Base-by-base conservation (phyloP, 37 sponge, comb jelly and placozoan species). In the Hexactinellida sp. region DNA sequence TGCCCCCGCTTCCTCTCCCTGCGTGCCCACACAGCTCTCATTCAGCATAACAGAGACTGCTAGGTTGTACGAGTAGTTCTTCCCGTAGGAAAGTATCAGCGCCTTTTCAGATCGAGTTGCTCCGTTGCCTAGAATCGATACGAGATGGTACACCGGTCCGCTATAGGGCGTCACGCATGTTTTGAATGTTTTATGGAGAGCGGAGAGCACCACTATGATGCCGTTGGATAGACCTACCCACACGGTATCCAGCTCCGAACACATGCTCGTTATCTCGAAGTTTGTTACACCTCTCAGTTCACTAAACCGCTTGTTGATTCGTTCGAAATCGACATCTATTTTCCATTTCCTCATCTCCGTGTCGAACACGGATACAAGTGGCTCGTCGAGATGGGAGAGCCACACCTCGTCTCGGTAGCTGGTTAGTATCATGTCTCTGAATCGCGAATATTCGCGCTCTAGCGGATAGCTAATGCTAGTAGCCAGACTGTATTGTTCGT, bases 211-310 rank as follows among this genome's bases (percentile, higher is more conserved):
- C 38, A 93, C n/a, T 54, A 95, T 91, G 91, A 90, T 92, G 1
- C 96, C 96, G 63, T 88, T 89, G 37, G 91, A 89, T 89, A 90
- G 89, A 0, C 93, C 96, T 37, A 93, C 86, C 93, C 93, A 95
- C 30, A 95, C 86, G 0, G 89, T 90, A 82, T 95, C 93, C 39
- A 93, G 76, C 36, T 89, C 92, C 1, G 89, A 71, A 21, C 88
- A 82, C 88, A 93, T 87, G 86, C 88, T 88, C 0, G 90, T 91
- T 54, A 95, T 91, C 54, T 86, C 85, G 1, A n/a, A 5, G 37
- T 91, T 92, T 30, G 51, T 36, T 1, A 84, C 24, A 28, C 54
- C 37, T 38, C 0, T 38, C 89, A 25, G 3, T 28, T 25, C 32
- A 63, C 13, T 32, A 7, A n/a, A 63, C 21, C 21, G 3, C 13